Evolutionary conservation across 2,888 invertebrate genomes (phyloP), one percentile per base, ranked within the genome.

Genomic region (Ellobium chinense): DNA sequence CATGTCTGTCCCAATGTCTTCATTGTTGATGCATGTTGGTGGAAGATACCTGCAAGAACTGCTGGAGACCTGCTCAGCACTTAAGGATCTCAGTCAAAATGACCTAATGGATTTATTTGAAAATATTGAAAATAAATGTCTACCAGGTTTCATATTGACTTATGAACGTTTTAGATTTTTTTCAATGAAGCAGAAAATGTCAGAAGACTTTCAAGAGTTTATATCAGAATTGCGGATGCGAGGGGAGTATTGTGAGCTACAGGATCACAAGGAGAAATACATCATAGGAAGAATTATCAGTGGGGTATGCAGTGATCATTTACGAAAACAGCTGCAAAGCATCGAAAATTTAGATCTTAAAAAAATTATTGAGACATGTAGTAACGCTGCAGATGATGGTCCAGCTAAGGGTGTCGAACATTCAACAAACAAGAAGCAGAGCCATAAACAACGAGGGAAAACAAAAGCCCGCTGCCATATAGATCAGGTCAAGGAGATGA

Each of bases 101-200:
- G 9, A 5, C n/a, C 9, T 75, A 34, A 54, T 39, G 2, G 12
- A 54, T 34, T 9, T 65, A 1, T 74, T 74, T 37, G 62, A 37
- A 37, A 27, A 62, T 9, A 74, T 74, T 39, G 76, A 76, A 68
- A 34, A 76, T 46, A 4, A 31, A 12, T 76, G 76, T 31, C 7
- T 76, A 34, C 68, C 76, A 18, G 21, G 36, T 27, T 76, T 76
- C 58, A 68, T 76, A 3, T 31, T 76, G 31, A 34, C 68, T 18
- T 76, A 76, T 58, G 76, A 76, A 56, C n/a, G 76, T 4, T 68
- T 68, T 36, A 76, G 58, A 34, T 76, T 76, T 34, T 76, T 66
- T 56, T 34, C 76, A 24, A 21, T 29, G 9, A 36, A 27, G 27
- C 76, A 76, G 37, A 36, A 29, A 27, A 36, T 18, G 31, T 34